Conservation (phyloP, 2,797 vertebrate species). For the Alcedo atthis region DNA sequence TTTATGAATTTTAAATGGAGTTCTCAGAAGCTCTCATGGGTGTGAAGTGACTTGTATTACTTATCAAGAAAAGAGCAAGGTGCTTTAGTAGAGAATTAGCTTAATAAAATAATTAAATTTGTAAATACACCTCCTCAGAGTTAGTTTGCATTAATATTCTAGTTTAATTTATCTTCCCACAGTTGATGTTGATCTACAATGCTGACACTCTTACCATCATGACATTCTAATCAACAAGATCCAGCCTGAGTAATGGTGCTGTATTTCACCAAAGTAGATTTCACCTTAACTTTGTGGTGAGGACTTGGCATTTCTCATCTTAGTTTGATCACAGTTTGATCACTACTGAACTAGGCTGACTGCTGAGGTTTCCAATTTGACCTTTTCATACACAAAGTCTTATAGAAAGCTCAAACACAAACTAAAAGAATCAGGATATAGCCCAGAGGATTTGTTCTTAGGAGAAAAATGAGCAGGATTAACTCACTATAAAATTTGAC, state of each 20-base stretch:
- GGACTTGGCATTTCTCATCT: not conserved
- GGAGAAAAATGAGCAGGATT: not conserved
- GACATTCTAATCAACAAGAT: not conserved
- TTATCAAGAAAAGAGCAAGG: slow-evolving; percentile 8
- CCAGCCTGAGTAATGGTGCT: not conserved
- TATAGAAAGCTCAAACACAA: not conserved
- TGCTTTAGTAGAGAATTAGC: slow-evolving; percentile 14
- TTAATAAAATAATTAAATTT: slow-evolving; percentile 20
- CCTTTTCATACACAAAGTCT: not conserved
- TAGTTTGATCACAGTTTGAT: not conserved
- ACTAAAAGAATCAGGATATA: not conserved
- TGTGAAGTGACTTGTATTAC: not conserved
- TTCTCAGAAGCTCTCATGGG: not conserved
- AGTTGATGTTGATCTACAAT: not conserved
- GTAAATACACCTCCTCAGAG: not conserved
- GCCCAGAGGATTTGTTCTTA: not conserved
- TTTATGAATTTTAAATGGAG: slow-evolving; percentile 30
- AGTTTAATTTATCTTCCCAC: not conserved
- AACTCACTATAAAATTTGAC: not conserved
- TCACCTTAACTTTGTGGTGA: not conserved
- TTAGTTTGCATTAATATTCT: not conserved
- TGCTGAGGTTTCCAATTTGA: not conserved
- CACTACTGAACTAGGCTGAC: not conserved
- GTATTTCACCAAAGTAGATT: not conserved
- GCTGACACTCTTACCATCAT: not conserved